phyloP scores from a whole-genome alignment of 2,888 invertebrate species.

The Ophion ventricosus region DNA sequence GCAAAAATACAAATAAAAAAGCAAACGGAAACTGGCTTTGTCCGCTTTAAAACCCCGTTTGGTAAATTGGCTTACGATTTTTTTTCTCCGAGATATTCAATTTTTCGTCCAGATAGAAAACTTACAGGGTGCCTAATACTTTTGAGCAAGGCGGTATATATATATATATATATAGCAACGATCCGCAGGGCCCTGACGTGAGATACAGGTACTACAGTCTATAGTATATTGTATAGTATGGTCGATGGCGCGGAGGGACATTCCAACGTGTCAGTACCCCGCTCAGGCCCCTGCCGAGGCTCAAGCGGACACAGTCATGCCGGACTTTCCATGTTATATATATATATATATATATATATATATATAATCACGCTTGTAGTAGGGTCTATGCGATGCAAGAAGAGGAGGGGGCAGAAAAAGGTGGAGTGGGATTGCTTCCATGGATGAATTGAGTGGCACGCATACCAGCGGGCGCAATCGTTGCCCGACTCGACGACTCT shows the following conservation, averaged over 20 bases:
- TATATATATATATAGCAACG: not conserved
- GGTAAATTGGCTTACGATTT: no score
- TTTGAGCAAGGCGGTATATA: no score
- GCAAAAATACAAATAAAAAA: no score
- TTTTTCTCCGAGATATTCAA: no score
- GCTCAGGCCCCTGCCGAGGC: slow-evolving; percentile 41
- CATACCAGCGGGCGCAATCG: slow-evolving; percentile 46
- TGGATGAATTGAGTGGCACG: slow-evolving; percentile 58
- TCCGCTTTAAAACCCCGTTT: no score
- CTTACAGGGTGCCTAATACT: no score
- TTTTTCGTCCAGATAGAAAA: no score
- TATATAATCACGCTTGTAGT: not conserved
- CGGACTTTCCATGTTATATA: slow-evolving; percentile 22
- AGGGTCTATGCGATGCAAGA: not conserved
- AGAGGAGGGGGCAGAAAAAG: slow-evolving; percentile 23
- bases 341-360: slow-evolving; percentile 5
- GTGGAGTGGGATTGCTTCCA: slow-evolving; percentile 45
- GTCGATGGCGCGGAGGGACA: slow-evolving; percentile 61
- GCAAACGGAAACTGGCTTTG: no score
- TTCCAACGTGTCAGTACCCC: slow-evolving; percentile 70
- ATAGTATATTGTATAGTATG: slow-evolving; percentile 32
- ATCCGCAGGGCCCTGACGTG: slow-evolving; percentile 21
- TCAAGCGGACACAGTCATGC: slow-evolving; percentile 7
- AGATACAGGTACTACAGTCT: slow-evolving; percentile 59
- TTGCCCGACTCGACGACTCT: slow-evolving; percentile 14